phyloP scores from a whole-genome alignment of 2,113 vertebrate species.

The Zosterops pallidus region DNA sequence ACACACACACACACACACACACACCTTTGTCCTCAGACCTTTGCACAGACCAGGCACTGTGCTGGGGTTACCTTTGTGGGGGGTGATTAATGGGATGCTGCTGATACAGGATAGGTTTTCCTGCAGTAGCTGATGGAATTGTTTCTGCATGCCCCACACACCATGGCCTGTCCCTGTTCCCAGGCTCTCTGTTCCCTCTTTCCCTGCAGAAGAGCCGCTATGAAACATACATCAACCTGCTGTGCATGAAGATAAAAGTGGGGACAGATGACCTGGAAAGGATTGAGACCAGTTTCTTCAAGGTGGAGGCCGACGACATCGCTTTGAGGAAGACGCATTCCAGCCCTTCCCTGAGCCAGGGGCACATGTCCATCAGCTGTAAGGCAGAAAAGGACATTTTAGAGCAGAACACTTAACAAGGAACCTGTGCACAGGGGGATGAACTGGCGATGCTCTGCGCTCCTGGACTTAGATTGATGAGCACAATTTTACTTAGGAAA shows the following conservation, averaged over 20 bases:
- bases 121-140: neutral
- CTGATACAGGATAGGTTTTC: neutral
- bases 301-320: constrained; percentile 79
- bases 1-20: neutral
- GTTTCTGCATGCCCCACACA: neutral
- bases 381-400: constrained; percentile 68
- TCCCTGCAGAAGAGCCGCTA: constrained; percentile 90
- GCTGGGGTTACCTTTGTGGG: neutral
- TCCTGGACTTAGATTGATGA: constrained; percentile 62
- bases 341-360: constrained; percentile 91
- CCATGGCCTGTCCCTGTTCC: neutral
- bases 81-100: neutral
- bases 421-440: neutral
- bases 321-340: constrained; percentile 92
- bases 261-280: constrained; percentile 93
- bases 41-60: neutral
- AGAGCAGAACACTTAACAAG: constrained; percentile 80
- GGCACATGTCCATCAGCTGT: constrained; percentile 78
- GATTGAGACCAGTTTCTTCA: constrained; percentile 88
- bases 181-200: constrained; percentile 17
- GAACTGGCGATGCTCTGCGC: neutral
- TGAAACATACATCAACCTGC: constrained; percentile 90
- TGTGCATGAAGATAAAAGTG: constrained; percentile 86
- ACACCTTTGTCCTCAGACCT: neutral
- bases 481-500: constrained; percentile 71